Evolutionary conservation across 1,140 invertebrate species (phyloP).

Genomic region (Drosophila mauritiana): DNA sequence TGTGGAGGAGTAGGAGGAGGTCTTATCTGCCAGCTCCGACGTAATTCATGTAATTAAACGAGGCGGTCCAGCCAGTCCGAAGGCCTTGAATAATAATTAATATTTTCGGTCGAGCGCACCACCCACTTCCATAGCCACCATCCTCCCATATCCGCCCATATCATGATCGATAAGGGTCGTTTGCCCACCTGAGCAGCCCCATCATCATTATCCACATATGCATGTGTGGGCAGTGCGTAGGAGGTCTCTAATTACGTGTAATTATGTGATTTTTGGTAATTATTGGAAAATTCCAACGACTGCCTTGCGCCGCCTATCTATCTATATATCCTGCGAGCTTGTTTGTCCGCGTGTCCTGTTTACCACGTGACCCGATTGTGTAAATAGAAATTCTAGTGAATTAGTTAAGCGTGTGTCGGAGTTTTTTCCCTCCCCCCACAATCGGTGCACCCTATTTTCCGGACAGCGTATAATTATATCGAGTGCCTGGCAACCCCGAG

Average conservation of each 20-base stretch:
- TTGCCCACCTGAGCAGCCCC: conserved; percentile 19
- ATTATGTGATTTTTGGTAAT: conserved; percentile 81
- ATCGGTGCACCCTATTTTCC: not conserved
- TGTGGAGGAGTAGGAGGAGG: not conserved
- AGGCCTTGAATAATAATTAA: conserved; percentile 73
- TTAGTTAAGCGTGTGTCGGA: conserved; percentile 51
- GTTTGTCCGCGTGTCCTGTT: conserved; percentile 35
- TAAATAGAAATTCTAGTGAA: conserved; percentile 67
- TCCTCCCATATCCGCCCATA: too few species aligned
- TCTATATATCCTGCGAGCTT: not conserved
- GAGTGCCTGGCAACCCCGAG: conserved; percentile 65
- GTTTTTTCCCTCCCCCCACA: not conserved
- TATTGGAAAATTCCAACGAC: conserved; percentile 71
- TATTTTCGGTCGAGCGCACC: conserved; percentile 35
- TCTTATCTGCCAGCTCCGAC: conserved; percentile 19
- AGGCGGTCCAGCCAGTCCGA: conserved; percentile 2
- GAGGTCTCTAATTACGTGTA: conserved; percentile 66
- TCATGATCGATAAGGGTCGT: conserved; percentile 10
- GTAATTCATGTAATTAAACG: conserved; percentile 69
- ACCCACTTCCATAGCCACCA: not conserved
- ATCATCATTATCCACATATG: conserved; percentile 56
- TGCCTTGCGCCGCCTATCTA: conserved; percentile 15
- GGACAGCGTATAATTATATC: conserved; percentile 52
- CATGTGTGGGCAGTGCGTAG: conserved; percentile 38
- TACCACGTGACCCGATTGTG: conserved; percentile 61